These are phyloP conservation scores for Botrylloides violaceus DNA, from an alignment of 23 tunicate genomes.

Conservation along the genomic window DNA sequence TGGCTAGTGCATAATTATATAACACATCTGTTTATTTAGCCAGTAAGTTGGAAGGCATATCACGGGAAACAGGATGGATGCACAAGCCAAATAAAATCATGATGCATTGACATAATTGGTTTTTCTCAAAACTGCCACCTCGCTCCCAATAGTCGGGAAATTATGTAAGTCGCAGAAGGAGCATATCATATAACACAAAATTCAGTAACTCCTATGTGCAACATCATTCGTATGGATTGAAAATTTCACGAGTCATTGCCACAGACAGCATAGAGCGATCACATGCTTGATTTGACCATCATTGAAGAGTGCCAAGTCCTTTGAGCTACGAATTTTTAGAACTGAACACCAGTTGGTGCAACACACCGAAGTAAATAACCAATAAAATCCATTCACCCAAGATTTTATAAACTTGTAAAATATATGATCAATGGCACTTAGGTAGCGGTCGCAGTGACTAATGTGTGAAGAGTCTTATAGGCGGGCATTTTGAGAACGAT, in stretches of 20 bases:
- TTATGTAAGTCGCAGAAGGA: no score
- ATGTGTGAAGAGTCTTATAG: not conserved
- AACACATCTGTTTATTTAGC: not conserved
- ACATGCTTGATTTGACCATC: not conserved
- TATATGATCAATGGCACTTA: not conserved
- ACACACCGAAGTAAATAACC: no score
- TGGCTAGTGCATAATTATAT: not conserved
- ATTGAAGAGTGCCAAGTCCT: not conserved
- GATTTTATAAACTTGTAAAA: not conserved
- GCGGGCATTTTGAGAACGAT: not conserved
- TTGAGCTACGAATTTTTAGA: no score
- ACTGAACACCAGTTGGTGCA: no score
- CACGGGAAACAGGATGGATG: not conserved
- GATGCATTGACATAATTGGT: not conserved
- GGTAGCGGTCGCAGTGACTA: not conserved
- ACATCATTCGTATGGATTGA: no score
- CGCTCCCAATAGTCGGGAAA: no score
- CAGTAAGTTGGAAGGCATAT: not conserved
- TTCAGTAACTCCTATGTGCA: no score
- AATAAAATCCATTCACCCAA: not conserved
- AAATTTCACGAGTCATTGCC: no score
- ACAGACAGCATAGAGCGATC: not conserved
- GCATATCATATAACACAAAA: no score
- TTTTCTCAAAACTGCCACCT: no score
- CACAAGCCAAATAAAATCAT: not conserved